Percentiles rank a stretch among this genome's conserved stretches.
phyloP scores from a whole-genome alignment of 2,113 vertebrate species.

The Dromas ardeola region DNA sequence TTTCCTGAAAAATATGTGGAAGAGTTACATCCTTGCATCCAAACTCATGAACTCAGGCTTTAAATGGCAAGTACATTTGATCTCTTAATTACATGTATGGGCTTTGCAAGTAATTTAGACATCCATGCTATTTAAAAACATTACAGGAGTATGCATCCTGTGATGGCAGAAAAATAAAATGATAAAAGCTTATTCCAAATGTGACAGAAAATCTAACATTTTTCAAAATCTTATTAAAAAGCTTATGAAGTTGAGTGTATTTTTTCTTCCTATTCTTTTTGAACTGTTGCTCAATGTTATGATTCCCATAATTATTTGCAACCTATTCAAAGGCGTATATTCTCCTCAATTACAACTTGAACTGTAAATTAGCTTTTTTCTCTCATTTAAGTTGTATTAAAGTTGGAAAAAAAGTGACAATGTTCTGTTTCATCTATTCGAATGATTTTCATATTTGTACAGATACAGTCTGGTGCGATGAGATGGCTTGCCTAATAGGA shows the following conservation, averaged over 20 bases:
- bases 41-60: not conserved
- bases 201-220: not conserved
- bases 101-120: not conserved
- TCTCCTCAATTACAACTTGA: not conserved
- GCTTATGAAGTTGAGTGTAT: not conserved
- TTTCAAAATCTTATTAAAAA: not conserved
- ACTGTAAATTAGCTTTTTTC: not conserved
- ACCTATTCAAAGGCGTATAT: not conserved
- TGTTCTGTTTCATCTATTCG: not conserved
- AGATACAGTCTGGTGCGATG: not conserved
- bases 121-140: not conserved
- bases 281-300: not conserved
- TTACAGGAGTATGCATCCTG: not conserved
- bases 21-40: not conserved
- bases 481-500: not conserved
- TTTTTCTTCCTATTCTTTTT: not conserved
- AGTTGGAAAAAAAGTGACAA: not conserved
- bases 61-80: not conserved
- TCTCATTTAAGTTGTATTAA: not conserved
- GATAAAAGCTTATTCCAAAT: not conserved
- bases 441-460: not conserved
- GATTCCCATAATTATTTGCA: not conserved
- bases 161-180: not conserved
- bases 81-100: not conserved
- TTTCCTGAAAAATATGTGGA: not conserved